A percentile compares a stretch with the other conserved stretches of the same genome.
phyloP scores from a whole-genome alignment of 2,797 vertebrate species.

The Podarcis siculus region DNA sequence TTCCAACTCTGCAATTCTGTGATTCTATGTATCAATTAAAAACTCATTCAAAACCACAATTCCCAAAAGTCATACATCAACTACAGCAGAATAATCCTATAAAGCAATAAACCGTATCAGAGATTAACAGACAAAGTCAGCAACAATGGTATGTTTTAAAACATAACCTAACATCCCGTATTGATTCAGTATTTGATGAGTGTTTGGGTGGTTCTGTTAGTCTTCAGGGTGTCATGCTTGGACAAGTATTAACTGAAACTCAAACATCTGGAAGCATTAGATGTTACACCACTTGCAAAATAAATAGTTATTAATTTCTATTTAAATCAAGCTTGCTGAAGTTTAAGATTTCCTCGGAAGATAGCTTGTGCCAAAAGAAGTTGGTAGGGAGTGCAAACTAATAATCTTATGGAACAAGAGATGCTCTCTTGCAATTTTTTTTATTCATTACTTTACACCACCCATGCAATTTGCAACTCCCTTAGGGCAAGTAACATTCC shows the following conservation, averaged over 20 bases:
- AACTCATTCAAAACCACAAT: no score
- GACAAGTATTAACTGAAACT: constrained; percentile 15
- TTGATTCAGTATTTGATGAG: constrained; percentile 15
- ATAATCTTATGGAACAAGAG: not conserved
- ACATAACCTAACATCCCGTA: not conserved
- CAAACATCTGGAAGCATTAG: constrained; percentile 15
- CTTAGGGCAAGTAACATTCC: not conserved
- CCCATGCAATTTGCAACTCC: not conserved
- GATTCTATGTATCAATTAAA: no score
- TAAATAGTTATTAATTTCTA: constrained; percentile 26
- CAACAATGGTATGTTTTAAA: not conserved
- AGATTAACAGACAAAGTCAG: not conserved
- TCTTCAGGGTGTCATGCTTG: constrained; percentile 16
- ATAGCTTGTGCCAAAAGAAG: not conserved
- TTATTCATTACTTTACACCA: not conserved
- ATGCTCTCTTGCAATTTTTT: not conserved
- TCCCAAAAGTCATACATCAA: not conserved
- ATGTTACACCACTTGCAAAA: not conserved
- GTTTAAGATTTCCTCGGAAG: not conserved
- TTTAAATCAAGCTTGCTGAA: constrained; percentile 28
- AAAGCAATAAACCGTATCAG: not conserved
- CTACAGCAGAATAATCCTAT: not conserved
- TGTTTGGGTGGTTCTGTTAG: constrained; percentile 4
- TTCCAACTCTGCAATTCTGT: no score
- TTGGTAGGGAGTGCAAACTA: not conserved